A percentile compares a stretch with the other conserved stretches of the same genome.
These are phyloP conservation scores for Sebastes iracundus DNA, from an alignment of 2,797 vertebrate genomes.

Conservation along the genomic window DNA sequence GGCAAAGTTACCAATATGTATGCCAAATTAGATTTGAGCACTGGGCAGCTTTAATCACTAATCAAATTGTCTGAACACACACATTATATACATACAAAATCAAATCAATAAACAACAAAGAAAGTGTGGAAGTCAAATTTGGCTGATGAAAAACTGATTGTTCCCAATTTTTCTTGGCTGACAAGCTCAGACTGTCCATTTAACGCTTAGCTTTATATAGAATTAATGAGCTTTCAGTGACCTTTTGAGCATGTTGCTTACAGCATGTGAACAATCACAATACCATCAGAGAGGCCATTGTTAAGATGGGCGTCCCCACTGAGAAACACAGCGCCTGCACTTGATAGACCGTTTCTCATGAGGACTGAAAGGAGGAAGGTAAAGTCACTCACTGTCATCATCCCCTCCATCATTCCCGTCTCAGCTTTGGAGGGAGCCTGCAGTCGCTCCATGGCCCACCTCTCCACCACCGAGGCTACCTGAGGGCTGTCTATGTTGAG, in stretches of 20 bases:
- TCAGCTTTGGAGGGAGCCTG: conserved; percentile 91
- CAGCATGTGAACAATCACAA: background rate
- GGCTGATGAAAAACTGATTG: background rate
- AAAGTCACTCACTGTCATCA: conserved; percentile 91
- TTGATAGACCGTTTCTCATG: background rate
- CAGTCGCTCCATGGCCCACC: conserved; percentile 96
- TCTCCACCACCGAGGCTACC: conserved; percentile 91
- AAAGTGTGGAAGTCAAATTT: background rate
- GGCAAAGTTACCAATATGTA: background rate
- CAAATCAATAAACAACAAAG: background rate
- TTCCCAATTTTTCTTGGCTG: background rate
- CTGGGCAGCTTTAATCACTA: background rate
- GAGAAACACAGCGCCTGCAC: background rate
- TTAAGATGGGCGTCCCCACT: background rate
- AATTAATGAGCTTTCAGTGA: background rate
- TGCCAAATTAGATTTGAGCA: background rate
- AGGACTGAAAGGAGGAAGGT: background rate
- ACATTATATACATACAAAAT: background rate
- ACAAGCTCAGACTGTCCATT: background rate
- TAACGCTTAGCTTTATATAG: background rate
- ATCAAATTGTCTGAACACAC: background rate
- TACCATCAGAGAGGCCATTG: background rate
- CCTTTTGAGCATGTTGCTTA: background rate
- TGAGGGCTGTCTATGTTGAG: conserved; percentile 90
- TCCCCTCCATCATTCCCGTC: conserved; percentile 91